Conservation (phyloP, 2,888 invertebrate species). For the Leptinotarsa rubiginosa region DNA sequence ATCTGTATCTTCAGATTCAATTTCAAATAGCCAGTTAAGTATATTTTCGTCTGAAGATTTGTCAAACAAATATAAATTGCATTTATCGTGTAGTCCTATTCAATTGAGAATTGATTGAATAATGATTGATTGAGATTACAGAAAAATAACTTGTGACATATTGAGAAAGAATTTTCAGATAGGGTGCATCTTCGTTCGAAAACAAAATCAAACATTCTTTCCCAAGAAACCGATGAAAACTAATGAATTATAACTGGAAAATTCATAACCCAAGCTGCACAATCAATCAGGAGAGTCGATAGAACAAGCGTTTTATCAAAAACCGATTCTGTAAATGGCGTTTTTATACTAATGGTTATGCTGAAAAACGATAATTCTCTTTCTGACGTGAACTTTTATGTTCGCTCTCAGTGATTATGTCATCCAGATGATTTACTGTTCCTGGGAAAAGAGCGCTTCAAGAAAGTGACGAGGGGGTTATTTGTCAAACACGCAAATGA, state of each 20-base stretch:
- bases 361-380: constrained; percentile 51
- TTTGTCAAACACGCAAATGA: constrained; percentile 33
- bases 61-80: too few species aligned
- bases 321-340: constrained; percentile 1
- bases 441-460: constrained; percentile 14
- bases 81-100: too few species aligned
- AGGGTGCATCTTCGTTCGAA: too few species aligned
- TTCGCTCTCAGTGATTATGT: constrained; percentile 53
- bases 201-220: not conserved
- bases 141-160: too few species aligned
- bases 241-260: not conserved
- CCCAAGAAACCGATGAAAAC: not conserved
- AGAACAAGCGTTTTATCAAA: not conserved
- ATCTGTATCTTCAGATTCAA: too few species aligned
- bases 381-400: constrained; percentile 54
- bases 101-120: too few species aligned
- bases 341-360: constrained; percentile 14
- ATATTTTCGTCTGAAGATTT: too few species aligned
- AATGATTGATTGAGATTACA: too few species aligned
- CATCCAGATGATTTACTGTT: constrained; percentile 52
- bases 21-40: too few species aligned
- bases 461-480: constrained; percentile 31
- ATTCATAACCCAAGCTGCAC: not conserved
- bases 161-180: too few species aligned
- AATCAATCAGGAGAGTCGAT: constrained; percentile 6